Conservation (phyloP, 2,113 vertebrate genomes). For the Dasyprocta punctata region DNA sequence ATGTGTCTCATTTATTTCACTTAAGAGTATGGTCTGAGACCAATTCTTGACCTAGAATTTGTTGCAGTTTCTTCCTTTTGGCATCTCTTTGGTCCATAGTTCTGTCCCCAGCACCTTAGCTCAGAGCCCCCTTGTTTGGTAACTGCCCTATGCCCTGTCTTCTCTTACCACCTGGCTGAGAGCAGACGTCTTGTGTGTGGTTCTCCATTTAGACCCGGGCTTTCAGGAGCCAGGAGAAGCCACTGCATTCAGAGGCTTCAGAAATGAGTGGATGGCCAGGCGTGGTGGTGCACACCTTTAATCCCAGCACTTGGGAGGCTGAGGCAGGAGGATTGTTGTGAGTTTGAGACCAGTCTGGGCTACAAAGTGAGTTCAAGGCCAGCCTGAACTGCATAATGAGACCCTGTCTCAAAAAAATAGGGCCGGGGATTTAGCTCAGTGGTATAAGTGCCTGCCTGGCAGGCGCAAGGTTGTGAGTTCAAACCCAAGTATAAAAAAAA, state of each 20-base stretch:
- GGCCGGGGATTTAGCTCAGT: too few relatives aligned
- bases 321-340: too few relatives aligned
- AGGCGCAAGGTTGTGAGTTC: too few relatives aligned
- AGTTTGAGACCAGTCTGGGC: too few relatives aligned
- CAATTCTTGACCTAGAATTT: neutral
- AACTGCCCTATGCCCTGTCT: neutral
- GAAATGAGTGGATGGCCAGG: neutral
- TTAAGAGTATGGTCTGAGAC: neutral
- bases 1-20: neutral
- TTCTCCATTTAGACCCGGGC: neutral
- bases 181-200: neutral
- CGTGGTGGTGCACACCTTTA: too few relatives aligned
- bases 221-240: neutral
- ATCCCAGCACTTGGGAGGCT: too few relatives aligned
- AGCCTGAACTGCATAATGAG: too few relatives aligned
- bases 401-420: too few relatives aligned
- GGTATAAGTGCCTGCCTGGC: too few relatives aligned
- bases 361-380: too few relatives aligned
- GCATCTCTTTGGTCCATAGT: neutral
- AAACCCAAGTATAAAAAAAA: too few relatives aligned
- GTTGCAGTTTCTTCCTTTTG: neutral
- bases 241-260: neutral
- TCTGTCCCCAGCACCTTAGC: neutral
- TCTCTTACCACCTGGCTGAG: neutral
- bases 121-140: too few relatives aligned